These are phyloP conservation scores for Okamejei kenojei DNA, from an alignment of 2,797 vertebrate genomes.

Conservation along the genomic window DNA sequence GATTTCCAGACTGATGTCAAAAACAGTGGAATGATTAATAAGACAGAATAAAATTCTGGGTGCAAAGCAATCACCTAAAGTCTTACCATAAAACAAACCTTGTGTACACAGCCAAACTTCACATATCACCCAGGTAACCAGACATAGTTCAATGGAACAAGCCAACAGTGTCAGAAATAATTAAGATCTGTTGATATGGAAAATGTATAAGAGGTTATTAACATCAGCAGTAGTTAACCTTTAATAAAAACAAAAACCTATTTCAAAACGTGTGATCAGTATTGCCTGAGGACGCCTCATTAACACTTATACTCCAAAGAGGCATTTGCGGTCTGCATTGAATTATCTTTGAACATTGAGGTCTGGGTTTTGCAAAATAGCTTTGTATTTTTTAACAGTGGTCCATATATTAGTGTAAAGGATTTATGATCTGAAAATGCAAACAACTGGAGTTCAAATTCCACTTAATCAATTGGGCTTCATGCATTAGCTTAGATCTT, in stretches of 20 bases:
- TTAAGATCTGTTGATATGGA: background rate
- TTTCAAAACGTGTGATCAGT: background rate
- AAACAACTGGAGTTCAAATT: background rate
- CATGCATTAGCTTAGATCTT: background rate
- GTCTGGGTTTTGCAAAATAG: background rate
- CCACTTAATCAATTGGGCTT: background rate
- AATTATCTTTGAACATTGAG: background rate
- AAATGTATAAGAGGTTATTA: background rate
- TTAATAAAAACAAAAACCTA: background rate
- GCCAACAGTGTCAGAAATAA: background rate
- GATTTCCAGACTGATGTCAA: background rate
- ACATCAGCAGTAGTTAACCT: background rate
- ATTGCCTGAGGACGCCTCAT: background rate
- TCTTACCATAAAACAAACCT: background rate
- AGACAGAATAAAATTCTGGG: background rate
- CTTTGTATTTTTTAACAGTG: background rate
- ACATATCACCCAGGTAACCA: background rate
- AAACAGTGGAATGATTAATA: background rate
- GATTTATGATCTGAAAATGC: conserved; percentile 3
- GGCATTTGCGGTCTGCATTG: background rate
- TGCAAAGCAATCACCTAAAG: background rate
- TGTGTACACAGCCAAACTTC: background rate
- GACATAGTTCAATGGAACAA: background rate
- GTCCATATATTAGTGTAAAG: background rate
- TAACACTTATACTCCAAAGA: background rate